phyloP scores from a whole-genome alignment of 1,140 invertebrate species.

The Antheraea pernyi region DNA sequence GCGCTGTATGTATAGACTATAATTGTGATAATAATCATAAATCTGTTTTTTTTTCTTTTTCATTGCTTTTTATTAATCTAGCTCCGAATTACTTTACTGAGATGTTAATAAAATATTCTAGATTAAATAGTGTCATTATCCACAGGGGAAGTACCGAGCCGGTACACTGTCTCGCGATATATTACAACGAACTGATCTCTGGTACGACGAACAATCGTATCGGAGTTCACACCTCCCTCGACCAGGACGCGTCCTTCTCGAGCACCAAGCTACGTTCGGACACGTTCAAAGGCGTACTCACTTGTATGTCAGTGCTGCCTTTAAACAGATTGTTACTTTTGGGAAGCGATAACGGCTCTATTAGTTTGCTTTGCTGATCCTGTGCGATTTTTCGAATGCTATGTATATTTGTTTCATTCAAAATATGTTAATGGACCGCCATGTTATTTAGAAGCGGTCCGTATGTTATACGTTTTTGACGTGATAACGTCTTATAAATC shows the following conservation, averaged over 20 bases:
- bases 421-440: too few relatives aligned
- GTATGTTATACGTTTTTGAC: too few relatives aligned
- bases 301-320: slow-evolving; percentile 92
- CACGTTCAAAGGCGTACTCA: slow-evolving; percentile 94
- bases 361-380: slow-evolving; percentile 89
- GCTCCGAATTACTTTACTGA: too few relatives aligned
- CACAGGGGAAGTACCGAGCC: slow-evolving; percentile 90
- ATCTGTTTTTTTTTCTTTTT: too few relatives aligned
- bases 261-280: slow-evolving; percentile 93
- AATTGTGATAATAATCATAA: too few relatives aligned
- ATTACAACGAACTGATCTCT: slow-evolving; percentile 88
- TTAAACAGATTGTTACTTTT: slow-evolving; percentile 93
- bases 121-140: slow-evolving; percentile 1
- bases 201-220: slow-evolving; percentile 94
- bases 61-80: too few relatives aligned
- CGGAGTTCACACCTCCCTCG: slow-evolving; percentile 90
- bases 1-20: too few relatives aligned
- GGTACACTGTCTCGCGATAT: slow-evolving; percentile 90
- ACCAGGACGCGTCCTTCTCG: slow-evolving; percentile 87
- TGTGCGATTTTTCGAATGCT: too few relatives aligned
- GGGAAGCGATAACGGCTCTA: slow-evolving; percentile 94
- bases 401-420: too few relatives aligned
- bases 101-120: too few relatives aligned
- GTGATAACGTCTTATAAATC: too few relatives aligned
- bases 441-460: too few relatives aligned